Percentiles rank a stretch among this genome's conserved stretches.
These are phyloP conservation scores for Danionella cerebrum DNA, from an alignment of 2,113 vertebrate species.

Conservation along the genomic window DNA sequence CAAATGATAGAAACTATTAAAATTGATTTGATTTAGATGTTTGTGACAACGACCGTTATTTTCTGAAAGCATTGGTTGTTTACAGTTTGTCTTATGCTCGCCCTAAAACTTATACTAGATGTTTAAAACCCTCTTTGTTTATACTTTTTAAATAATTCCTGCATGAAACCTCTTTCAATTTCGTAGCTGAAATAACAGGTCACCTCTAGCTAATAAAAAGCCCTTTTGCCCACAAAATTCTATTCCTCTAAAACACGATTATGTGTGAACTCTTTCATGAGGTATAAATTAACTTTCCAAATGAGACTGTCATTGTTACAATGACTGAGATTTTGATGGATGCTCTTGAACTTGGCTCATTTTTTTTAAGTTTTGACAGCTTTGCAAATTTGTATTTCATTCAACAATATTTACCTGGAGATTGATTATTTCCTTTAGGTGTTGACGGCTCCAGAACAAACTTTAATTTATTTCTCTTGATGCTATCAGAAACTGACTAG, in stretches of 20 bases:
- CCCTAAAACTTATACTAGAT: too few species aligned
- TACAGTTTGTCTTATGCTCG: too few species aligned
- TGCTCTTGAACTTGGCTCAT: not conserved
- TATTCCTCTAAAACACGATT: not conserved
- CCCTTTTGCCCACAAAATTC: not conserved
- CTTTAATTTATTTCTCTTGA: not conserved
- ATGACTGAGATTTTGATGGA: not conserved
- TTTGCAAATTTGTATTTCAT: not conserved
- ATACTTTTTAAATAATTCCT: too few species aligned
- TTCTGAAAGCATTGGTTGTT: too few species aligned
- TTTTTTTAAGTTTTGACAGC: not conserved
- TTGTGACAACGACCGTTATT: too few species aligned
- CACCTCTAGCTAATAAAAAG: not conserved
- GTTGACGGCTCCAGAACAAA: not conserved
- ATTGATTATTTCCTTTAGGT: slow-evolving; percentile 24
- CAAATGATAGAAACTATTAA: too few species aligned
- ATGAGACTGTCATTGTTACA: not conserved
- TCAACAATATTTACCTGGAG: not conserved
- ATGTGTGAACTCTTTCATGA: not conserved
- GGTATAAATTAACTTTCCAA: not conserved
- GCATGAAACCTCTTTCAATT: too few species aligned
- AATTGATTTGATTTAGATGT: too few species aligned
- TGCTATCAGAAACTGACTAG: too few species aligned
- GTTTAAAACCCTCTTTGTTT: too few species aligned
- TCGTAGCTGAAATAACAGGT: not conserved